phyloP scores from a whole-genome alignment of 2,113 vertebrate species.

The Columba janthina region DNA sequence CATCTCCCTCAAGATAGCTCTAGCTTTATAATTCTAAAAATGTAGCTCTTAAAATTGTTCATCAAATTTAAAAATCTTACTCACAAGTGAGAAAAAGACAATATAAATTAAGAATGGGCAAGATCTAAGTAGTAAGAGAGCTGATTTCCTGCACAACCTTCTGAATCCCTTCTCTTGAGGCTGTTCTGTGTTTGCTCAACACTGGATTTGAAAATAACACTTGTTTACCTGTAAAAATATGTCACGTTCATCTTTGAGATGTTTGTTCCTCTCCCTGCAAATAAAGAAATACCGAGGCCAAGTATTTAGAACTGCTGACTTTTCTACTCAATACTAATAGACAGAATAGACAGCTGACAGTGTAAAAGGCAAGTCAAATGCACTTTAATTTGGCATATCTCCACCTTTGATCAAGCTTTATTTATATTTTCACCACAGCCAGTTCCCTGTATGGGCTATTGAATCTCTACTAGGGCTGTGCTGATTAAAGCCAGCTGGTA shows the following conservation, averaged over 20 bases:
- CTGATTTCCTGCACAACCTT: background rate
- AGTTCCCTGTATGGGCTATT: background rate
- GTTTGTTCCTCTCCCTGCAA: conserved; percentile 93
- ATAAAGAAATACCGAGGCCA: background rate
- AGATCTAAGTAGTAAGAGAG: background rate
- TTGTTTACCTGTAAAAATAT: conserved; percentile 76
- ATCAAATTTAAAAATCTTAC: background rate
- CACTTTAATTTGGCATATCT: background rate
- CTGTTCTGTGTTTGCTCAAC: background rate
- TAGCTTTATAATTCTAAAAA: background rate
- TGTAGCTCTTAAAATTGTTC: background rate
- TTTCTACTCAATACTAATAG: background rate
- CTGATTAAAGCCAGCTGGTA: background rate
- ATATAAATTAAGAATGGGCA: background rate
- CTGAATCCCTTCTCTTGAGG: background rate
- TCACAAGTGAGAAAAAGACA: background rate
- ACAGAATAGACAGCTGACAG: background rate
- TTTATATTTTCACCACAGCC: background rate
- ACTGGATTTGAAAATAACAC: background rate
- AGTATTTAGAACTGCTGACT: background rate
- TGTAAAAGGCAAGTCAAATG: background rate
- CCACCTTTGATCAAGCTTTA: background rate
- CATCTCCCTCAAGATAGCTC: background rate
- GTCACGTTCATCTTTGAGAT: conserved; percentile 88
- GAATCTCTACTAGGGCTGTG: background rate